Evolutionary conservation across 2,113 vertebrate species (phyloP).

Genomic region (Syngnathus floridae): DNA sequence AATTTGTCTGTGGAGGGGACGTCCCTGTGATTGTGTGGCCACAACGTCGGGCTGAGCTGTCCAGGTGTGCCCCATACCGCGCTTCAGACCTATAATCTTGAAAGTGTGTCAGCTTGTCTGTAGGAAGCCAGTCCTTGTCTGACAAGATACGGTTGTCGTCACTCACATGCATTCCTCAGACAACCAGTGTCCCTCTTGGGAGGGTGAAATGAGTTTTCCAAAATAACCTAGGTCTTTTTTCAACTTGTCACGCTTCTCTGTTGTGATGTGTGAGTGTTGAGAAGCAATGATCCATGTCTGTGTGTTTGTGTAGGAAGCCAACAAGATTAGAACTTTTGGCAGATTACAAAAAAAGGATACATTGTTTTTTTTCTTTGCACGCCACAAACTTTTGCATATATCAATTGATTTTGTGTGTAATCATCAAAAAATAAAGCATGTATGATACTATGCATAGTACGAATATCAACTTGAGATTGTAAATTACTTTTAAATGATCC

Average conservation of each 20-base stretch:
- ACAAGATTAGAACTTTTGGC: background rate
- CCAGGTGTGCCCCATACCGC: constrained; percentile 62
- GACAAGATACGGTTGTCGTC: constrained; percentile 45
- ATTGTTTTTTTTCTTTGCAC: too few relatives aligned
- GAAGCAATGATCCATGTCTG: constrained; percentile 17
- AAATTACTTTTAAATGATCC: too few relatives aligned
- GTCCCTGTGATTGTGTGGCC: constrained; percentile 14
- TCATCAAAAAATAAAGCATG: background rate
- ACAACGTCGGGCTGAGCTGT: constrained; percentile 21
- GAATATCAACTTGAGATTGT: background rate
- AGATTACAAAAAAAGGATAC: background rate
- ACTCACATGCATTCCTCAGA: constrained; percentile 40
- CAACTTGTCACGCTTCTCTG: constrained; percentile 25
- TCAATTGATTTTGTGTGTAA: background rate
- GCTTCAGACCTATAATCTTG: constrained; percentile 34
- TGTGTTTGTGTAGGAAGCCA: constrained; percentile 29
- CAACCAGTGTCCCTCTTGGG: constrained; percentile 24
- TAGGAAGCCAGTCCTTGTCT: constrained; percentile 16
- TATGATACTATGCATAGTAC: background rate
- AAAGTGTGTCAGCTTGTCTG: constrained; percentile 63
- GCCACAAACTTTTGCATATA: background rate
- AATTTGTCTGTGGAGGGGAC: constrained; percentile 13
- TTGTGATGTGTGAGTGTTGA: constrained; percentile 43
- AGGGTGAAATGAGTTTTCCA: constrained; percentile 19
- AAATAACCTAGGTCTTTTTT: constrained; percentile 10